Base-by-base conservation (phyloP, 92 coral and sea anemone species). In the Zoanthus gigantus region DNA sequence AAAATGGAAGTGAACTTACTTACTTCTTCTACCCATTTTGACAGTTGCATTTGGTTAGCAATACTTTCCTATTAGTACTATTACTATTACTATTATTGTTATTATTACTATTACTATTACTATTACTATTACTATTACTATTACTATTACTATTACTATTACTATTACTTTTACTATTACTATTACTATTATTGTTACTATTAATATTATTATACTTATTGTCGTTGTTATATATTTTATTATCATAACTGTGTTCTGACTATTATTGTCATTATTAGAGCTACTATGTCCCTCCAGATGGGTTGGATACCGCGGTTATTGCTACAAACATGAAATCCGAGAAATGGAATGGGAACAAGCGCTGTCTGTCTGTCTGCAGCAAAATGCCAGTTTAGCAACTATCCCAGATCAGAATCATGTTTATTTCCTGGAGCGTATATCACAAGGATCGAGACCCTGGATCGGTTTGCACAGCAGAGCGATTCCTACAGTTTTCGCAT, bases 381-480 rank as follows among this genome's bases (percentile, higher is more conserved):
- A 76, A n/a, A 29, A 76, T 29, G 66, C 81, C 42, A 76, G n/a
- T 31, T 60, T 76, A 17, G 81, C 81, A 42, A 50, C 81, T 60
- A 76, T 76, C 23, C 34, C 17, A 0, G 34, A 56, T 30, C 42
- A 11, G 14, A 76, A 9, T 50, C 42, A 28, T 6, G 13, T 48
- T 11, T 10, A 1, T 17, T 50, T 76, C 66, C 18, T 76, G 46
- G 17, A 7, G 11, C 11, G 29, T 0, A 30, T 50, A 5, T 29
- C 65, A 14, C 9, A 5, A 12, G 81, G 65, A 32, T 53, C 28
- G 0, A 18, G 9, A 11, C 81, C 81, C 42, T 76, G 81, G 81
- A 52, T 76, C 37, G 81, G 81, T 12, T 53, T 76, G 23, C 66
- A 76, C 66, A 31, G 29, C 66, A 23, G 44, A 56, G 15, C 60